Base-by-base conservation (phyloP, 2,888 invertebrate species). In the Polydrusus cervinus region DNA sequence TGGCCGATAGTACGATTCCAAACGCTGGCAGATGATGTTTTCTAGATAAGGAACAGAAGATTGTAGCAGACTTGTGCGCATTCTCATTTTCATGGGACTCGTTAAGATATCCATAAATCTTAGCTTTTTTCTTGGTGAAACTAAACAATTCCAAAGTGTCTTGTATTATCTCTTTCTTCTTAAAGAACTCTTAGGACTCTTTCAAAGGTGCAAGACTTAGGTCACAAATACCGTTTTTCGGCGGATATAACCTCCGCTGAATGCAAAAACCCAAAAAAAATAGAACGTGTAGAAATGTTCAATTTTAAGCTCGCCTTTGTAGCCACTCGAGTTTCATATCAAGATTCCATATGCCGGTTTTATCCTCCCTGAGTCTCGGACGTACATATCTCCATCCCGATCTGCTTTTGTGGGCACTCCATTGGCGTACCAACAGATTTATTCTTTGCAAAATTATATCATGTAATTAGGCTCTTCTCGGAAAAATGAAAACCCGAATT, bases 261-360 rank as follows among this genome's bases (percentile, higher is more conserved):
- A 60, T 38, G 57, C 57, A 60, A 60, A 60, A 60, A 60, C 16
- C 11, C n/a, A n/a, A 60, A 60, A 60, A 60, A 60, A 38, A 55
- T 11, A 38, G 30, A 66, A 72, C 65, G 72, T 72, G 72, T 57
- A 72, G 64, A 71, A 66, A 66, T 72, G 72, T 60, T 67, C 40
- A 53, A 67, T 53, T 57, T 47, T 20, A 47, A 57, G 61, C 51
- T 20, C 55, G 53, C 72, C 47, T 45, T 18, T 34, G 13, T 57
- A 64, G 55, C 30, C 71, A 66, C 73, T 73, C 67, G 53, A 45
- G 75, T 78, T 78, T 76, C 73, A 76, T 80, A 82, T 82, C 81
- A 80, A 81, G 81, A 81, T 81, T 80, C 81, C 80, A 79, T 79
- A 77, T 77, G 80, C 77, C 81, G 79, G 75, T 67, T 67, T 67